Evolutionary conservation across 2,888 invertebrate species (phyloP), one percentile per base, ranked within the genome.

Genomic region (Rotaria macrura): DNA sequence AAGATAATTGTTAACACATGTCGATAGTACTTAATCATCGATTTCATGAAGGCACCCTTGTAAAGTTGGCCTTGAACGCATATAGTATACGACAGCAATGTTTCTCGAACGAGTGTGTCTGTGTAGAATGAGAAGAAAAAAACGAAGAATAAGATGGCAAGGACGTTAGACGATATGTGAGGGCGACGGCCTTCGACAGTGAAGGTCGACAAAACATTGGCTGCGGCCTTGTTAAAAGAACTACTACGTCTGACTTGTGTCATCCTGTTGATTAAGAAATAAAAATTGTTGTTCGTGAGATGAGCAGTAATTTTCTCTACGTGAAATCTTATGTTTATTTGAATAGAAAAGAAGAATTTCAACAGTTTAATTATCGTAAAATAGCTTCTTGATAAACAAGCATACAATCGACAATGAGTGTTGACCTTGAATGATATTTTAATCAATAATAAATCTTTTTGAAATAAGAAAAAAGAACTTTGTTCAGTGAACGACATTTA

Each of bases 81-180:
- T 65, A 20, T 65, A 38, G 65, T 34, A 38, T 65, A 34, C 29
- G 34, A 65, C 34, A 38, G 65, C 29, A 65, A 65, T 65, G 65
- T 65, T 34, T 65, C 65, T 17, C 34, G 65, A 38, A 34, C 17
- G 20, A 65, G 65, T 34, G 38, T 65, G 65, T 17, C 34, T 65
- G 20, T 65, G 34, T 65, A 65, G 65, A 65, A 38, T 38, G 34
- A 65, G 65, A 65, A 14, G 65, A 54, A 54, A 54, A 57, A 29
- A 57, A n/a, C 12, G 29, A 65, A 34, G 65, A 65, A 65, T 65
- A 65, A 34, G 29, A 65, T 65, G 65, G 65, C 65, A 65, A 65
- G 65, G 65, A 65, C 65, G 65, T 34, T 65, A 65, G 65, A 65
- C 65, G 65, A 65, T 34, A 65, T 65, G 65, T 65, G 65, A 65